Evolutionary conservation across 2,797 vertebrate genomes (phyloP).

Genomic region (Enteromius afrohamiltoni): DNA sequence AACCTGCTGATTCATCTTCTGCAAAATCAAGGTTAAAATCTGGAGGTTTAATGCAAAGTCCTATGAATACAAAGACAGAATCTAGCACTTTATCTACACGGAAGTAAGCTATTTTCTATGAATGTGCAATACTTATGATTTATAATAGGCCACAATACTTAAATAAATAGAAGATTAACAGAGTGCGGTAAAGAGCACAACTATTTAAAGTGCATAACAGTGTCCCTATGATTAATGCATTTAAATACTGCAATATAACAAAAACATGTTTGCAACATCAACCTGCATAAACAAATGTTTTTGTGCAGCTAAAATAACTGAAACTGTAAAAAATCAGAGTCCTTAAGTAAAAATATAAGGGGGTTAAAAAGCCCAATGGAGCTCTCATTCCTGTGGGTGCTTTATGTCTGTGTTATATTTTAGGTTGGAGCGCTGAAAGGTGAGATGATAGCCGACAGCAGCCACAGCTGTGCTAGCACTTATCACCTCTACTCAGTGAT

Average conservation of each 20-base stretch:
- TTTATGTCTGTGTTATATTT: slow-evolving; percentile 6
- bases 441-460: slow-evolving; percentile 19
- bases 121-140: background rate
- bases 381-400: background rate
- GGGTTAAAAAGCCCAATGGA: background rate
- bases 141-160: background rate
- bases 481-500: slow-evolving; percentile 46
- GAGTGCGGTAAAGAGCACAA: background rate
- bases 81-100: background rate
- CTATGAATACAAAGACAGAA: background rate
- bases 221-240: background rate
- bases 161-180: background rate
- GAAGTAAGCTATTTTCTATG: background rate
- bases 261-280: background rate
- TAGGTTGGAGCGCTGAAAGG: slow-evolving; percentile 6
- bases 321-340: background rate
- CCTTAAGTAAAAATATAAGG: background rate
- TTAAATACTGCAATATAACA: background rate
- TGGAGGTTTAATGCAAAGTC: background rate
- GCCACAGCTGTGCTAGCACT: slow-evolving; percentile 29
- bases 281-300: background rate
- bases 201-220: background rate
- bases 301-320: background rate
- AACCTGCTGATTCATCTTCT: background rate
- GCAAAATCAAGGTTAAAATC: background rate